Base-by-base conservation (phyloP, 2,113 vertebrate genomes). In the Tylochromis polylepis region DNA sequence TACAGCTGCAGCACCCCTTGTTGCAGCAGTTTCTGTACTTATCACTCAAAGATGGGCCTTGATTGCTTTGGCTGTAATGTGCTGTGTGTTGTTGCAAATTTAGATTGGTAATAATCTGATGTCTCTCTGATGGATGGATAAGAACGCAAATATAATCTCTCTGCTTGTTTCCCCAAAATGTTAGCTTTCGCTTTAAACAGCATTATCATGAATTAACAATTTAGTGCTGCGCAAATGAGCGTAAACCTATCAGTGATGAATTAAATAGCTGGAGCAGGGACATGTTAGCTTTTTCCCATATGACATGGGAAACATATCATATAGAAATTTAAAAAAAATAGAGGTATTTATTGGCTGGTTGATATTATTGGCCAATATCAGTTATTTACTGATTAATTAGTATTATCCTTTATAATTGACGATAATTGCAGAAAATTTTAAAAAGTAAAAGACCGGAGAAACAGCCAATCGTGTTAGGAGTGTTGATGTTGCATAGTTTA, bases 111-210 rank as follows among this genome's bases (percentile, higher is more conserved):
- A 72, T 72, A 72, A 72, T 0, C 67, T 46, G 14, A 72, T 72
- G 67, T 38, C 14, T 72, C 38, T 27, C 43, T 72, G 67, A 70
- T 46, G 65, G 8, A 10, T 1, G 1, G 65, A 1, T 46, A 46
- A 70, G 65, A 70, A 43, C 24, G 5, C 65, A 70, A 18, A 46
- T 2, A 18, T 46, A 70, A 22, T 72, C 38, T 18, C 38, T 72
- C 46, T 27, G 0, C 41, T 27, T 27, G n/a, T 1, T 1, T 0
- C 41, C 0, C n/a, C 2, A 1, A 46, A 72, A 18, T 72, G 41
- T 46, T 46, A 72, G 41, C 41, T 72, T 29, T 72, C 22, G 27
- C 22, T 72, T 46, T 72, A 18, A 72, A 72, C 2, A 18, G 38
- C 8, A 24, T 27, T 70, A 70, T 70, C 24, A 27, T 27, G 0